phyloP scores from a whole-genome alignment of 1,140 invertebrate genomes.

The Papilio glaucus region DNA sequence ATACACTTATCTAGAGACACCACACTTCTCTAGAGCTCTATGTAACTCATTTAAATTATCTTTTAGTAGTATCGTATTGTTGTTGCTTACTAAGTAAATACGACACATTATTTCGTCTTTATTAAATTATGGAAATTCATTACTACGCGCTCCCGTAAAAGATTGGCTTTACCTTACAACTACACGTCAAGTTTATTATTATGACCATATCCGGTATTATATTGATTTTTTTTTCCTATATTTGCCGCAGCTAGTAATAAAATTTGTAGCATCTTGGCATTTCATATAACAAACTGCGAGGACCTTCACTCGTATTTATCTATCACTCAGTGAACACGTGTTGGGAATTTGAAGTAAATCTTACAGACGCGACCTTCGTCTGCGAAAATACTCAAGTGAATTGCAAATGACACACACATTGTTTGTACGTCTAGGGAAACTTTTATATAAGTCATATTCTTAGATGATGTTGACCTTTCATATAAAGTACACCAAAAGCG shows the following conservation, averaged over 20 bases:
- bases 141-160: too few species aligned
- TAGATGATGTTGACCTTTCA: conserved; percentile 4
- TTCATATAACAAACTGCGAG: neutral
- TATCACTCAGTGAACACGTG: neutral
- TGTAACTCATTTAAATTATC: too few species aligned
- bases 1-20: too few species aligned
- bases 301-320: neutral
- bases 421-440: neutral
- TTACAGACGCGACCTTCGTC: conserved; percentile 1
- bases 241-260: neutral
- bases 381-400: conserved; percentile 8
- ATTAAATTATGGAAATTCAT: too few species aligned
- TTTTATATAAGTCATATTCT: neutral
- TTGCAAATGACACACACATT: neutral
- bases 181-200: too few species aligned
- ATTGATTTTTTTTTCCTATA: too few species aligned
- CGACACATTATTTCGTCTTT: too few species aligned
- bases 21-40: too few species aligned
- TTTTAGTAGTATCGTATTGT: too few species aligned
- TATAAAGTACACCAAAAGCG: neutral
- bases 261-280: conserved; percentile 8
- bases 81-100: too few species aligned
- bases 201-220: too few species aligned
- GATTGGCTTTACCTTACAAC: too few species aligned
- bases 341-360: conserved; percentile 11